Percentiles rank a stretch among this genome's conserved stretches.
Conservation (phyloP, 2,888 invertebrate genomes). For the Pelosia muscerda region DNA sequence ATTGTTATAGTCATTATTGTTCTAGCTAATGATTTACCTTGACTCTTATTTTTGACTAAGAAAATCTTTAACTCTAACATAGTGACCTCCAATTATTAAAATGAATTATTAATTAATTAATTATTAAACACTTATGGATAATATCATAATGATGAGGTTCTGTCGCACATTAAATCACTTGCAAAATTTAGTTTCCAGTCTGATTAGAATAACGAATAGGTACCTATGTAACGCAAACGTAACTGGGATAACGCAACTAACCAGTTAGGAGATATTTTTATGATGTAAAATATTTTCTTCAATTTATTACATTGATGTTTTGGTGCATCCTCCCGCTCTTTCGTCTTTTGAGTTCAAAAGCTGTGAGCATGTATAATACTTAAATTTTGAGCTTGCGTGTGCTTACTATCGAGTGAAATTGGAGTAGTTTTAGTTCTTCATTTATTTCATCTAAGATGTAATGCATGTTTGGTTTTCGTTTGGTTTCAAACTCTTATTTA, state of each 20-base stretch:
- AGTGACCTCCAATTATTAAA: too few relatives aligned
- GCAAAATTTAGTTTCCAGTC: too few relatives aligned
- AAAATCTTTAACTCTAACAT: too few relatives aligned
- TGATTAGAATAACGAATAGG: neutral
- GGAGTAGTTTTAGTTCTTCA: constrained; percentile 23
- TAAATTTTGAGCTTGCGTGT: constrained; percentile 40
- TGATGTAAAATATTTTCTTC: neutral
- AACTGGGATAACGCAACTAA: neutral
- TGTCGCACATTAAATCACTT: neutral
- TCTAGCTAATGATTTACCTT: neutral
- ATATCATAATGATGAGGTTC: neutral
- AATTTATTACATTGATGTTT: neutral
- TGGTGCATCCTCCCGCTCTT: neutral
- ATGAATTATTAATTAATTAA: too few relatives aligned
- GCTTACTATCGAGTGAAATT: constrained; percentile 43
- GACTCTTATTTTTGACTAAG: neutral
- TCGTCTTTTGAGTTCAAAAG: neutral
- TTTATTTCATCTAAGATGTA: neutral
- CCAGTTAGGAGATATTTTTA: neutral
- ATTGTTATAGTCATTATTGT: too few relatives aligned
- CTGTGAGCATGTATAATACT: constrained; percentile 17
- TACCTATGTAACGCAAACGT: neutral
- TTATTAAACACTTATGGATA: neutral
- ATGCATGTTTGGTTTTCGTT: constrained; percentile 38
- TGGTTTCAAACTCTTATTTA: too few relatives aligned